Percentiles rank a stretch among this genome's conserved stretches.
Conservation (phyloP, 2,888 invertebrate species). For the Molorchus minor region DNA sequence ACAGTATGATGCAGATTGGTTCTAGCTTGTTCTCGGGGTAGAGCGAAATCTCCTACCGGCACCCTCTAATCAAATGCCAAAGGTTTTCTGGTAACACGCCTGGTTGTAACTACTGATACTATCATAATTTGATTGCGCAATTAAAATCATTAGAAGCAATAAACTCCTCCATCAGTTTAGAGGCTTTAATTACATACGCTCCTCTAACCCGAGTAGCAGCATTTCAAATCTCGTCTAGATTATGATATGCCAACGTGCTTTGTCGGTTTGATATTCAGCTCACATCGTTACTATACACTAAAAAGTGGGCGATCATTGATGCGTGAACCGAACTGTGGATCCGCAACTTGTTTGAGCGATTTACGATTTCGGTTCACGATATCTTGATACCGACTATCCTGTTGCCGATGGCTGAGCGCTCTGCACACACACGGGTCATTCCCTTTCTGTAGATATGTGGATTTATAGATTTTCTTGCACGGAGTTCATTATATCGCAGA, state of each 20-base stretch:
- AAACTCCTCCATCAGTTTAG: background rate
- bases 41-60: no score
- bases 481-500: background rate
- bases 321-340: conserved; percentile 54
- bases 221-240: conserved; percentile 15
- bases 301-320: conserved; percentile 55
- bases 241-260: conserved; percentile 17
- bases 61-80: no score
- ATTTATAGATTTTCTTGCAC: conserved; percentile 18
- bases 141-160: no score
- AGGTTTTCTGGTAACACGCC: no score
- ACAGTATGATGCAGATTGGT: no score
- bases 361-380: conserved; percentile 57
- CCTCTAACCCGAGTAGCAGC: background rate
- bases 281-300: conserved; percentile 48
- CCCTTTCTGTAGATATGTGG: conserved; percentile 32
- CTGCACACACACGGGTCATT: conserved; percentile 36
- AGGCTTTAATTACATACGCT: background rate
- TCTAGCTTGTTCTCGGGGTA: no score
- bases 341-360: conserved; percentile 53
- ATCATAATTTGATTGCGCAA: no score
- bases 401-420: conserved; percentile 42
- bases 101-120: no score
- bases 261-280: conserved; percentile 42
- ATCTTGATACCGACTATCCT: conserved; percentile 51